Base-by-base conservation (phyloP, 2,113 vertebrate genomes). In the Corythoichthys haematopterus region DNA sequence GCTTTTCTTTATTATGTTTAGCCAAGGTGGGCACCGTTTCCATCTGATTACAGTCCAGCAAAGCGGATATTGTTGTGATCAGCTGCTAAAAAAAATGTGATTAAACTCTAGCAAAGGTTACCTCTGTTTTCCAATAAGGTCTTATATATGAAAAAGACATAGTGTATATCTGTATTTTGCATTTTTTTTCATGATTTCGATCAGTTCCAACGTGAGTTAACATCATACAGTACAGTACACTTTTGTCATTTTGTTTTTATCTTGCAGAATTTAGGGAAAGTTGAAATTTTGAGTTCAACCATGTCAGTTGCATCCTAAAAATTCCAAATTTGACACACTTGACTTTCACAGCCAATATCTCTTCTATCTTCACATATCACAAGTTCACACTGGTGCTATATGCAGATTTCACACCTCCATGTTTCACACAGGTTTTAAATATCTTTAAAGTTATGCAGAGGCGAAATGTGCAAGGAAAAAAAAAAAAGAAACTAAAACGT, bases 1-100 rank as follows among this genome's bases (percentile, higher is more conserved):
- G 38, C 76, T 78, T 82, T 56, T 80, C 70, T 71, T 82, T 40
- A 75, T 84, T 83, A 74, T 71, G 53, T 58, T 69, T 37, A 16
- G 40, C 73, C 58, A 50, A 61, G 68, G 74, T 82, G 73, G 63
- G 69, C 76, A 69, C 63, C 33, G 15, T 78, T 77, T 56, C 69
- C 47, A 84, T 76, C 55, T 76, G 70, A 83, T 87, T 80, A 75
- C 66, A 72, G 51, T 74, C 35, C 40, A 58, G 48, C 64, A 76
- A 45, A 20, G 46, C 64, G 56, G 61, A 75, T 82, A 77, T 62
- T 78, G 68, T 71, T 68, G 67, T 64, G 63, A 80, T 77, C 46
- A 65, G 48, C 66, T 50, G 64, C 33, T 38, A 55, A 69, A 69
- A 72, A 72, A 0, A 66, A 61, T 36, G 65, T 64, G 45, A 52